Percentiles rank a stretch among this genome's conserved stretches.
These are phyloP conservation scores for Lepidotrigona ventralis DNA, from an alignment of 1,140 invertebrate species.

Conservation along the genomic window DNA sequence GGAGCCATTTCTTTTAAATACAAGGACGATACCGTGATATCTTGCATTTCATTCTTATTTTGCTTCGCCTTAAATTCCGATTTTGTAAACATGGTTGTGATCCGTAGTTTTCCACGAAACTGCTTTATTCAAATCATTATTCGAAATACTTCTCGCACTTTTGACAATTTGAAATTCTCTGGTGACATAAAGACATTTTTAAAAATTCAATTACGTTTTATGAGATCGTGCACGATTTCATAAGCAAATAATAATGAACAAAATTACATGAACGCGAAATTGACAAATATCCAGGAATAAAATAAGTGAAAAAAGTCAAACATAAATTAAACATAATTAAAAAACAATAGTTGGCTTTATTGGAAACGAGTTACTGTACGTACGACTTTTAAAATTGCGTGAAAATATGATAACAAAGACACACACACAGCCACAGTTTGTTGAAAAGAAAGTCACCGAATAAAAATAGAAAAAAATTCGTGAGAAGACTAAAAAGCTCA, in stretches of 20 bases:
- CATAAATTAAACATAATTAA: neutral
- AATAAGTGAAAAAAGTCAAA: neutral
- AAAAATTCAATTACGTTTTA: neutral
- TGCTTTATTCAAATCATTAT: conserved; percentile 22
- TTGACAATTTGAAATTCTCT: neutral
- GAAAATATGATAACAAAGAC: neutral
- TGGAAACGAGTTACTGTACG: no score
- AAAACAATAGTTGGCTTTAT: neutral
- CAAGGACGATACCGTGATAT: neutral
- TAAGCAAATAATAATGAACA: neutral
- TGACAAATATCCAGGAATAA: neutral
- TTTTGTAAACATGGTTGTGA: conserved; percentile 18
- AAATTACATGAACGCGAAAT: no score
- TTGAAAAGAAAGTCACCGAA: neutral
- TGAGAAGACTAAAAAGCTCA: neutral
- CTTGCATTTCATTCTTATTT: neutral
- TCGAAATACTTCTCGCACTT: neutral
- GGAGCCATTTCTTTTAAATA: conserved; percentile 77
- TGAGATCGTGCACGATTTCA: neutral
- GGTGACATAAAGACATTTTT: neutral
- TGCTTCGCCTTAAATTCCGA: neutral
- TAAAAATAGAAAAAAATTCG: neutral
- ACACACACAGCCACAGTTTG: neutral
- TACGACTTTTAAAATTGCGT: neutral
- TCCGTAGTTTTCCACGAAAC: neutral